Base-by-base conservation (phyloP, 1,140 invertebrate genomes). In the Zaprionus tsacasi region DNA sequence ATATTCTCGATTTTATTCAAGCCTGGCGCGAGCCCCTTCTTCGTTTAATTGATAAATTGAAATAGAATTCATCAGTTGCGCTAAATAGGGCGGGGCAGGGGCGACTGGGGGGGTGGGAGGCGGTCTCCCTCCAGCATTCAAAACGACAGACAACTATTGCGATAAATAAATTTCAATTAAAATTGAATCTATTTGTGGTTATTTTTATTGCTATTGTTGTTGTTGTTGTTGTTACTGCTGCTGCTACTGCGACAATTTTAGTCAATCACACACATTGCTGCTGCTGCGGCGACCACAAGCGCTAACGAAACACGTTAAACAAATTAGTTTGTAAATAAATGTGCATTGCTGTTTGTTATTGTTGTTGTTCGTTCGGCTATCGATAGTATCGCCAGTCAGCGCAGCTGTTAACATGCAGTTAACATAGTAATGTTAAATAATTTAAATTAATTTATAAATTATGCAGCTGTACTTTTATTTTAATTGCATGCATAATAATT, bases 141-240 rank as follows among this genome's bases (percentile, higher is more conserved):
- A 36, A 69, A 0, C 33, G 33, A 8, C 2, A 45, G 50, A 78
- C 70, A 55, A 78, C 70, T 75, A 40, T 48, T 55, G 13, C 38
- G 68, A 75, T 79, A 80, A 85, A 88, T 88, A 88, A 88, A 88
- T 88, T 88, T 88, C 78, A 88, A 88, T 88, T 88, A 88, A 87
- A 85, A 78, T 60, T 64, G 57, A 78, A 79, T 67, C 58, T 76
- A 66, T 75, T 70, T 21, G 27, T 71, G 33, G 25, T 54, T 58
- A 68, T 71, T 76, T 56, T 73, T 72, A 61, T 63, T 78, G 56
- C 59, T 77, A 55, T 70, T 64, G 25, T n/a, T 35, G 36, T 30
- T 55, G 15, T 54, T 25, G n/a, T 35, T 64, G 50, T 45, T 61
- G 57, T 15, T n/a, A n/a, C n/a, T 56, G 57, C n/a, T 57, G 13